Evolutionary conservation across 2,113 vertebrate species (phyloP).

Genomic region (Nestor notabilis): DNA sequence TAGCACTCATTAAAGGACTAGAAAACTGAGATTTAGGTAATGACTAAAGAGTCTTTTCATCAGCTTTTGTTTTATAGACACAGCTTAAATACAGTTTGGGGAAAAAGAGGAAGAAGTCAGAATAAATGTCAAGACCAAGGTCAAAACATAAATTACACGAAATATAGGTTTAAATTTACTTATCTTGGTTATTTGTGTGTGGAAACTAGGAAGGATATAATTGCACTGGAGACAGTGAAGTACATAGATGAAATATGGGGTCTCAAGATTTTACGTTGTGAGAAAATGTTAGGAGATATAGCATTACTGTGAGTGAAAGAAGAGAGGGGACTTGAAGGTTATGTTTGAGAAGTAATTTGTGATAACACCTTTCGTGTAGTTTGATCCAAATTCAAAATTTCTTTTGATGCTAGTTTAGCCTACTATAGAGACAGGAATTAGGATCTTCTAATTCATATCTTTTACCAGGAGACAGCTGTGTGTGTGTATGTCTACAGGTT

Average conservation of each 20-base stretch:
- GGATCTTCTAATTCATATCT: not conserved
- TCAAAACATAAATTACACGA: not conserved
- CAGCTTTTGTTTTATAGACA: not conserved
- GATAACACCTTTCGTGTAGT: not conserved
- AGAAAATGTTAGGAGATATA: not conserved
- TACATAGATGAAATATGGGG: not conserved
- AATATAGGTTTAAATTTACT: not conserved
- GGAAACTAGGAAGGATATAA: not conserved
- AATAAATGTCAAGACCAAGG: not conserved
- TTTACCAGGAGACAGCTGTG: not conserved
- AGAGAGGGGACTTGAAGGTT: not conserved
- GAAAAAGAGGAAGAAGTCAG: not conserved
- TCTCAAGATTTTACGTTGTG: not conserved
- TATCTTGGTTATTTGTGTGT: not conserved
- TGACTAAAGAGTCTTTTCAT: not conserved
- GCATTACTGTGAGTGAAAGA: not conserved
- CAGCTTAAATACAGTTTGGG: not conserved
- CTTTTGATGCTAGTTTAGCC: not conserved
- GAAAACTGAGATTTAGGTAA: slow-evolving; percentile 5
- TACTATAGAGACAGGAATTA: not conserved
- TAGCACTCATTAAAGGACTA: not conserved
- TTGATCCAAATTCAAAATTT: not conserved
- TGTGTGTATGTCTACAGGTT: not conserved
- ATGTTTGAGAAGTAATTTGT: not conserved
- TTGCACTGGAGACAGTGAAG: not conserved